Conservation (phyloP, 2,797 vertebrate species). For the Parotocinclus haroldoi region DNA sequence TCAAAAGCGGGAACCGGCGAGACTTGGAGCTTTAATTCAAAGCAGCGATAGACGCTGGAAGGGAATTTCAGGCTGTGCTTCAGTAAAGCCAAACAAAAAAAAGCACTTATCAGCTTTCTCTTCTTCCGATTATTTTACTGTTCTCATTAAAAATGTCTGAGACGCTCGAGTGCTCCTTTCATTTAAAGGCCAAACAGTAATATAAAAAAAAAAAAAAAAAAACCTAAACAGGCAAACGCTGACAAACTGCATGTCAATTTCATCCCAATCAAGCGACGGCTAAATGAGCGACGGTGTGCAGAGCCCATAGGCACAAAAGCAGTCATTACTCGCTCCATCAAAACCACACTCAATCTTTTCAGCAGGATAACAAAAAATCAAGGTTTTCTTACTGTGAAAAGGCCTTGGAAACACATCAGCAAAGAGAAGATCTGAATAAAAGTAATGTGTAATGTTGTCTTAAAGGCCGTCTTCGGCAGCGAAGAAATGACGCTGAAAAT, state of each 20-base stretch:
- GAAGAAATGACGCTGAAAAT: too few species aligned
- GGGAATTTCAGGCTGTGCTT: conserved; percentile 36
- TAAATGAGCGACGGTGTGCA: conserved; percentile 48
- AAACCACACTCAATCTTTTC: conserved; percentile 45
- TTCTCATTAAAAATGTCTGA: conserved; percentile 52
- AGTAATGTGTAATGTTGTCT: too few species aligned
- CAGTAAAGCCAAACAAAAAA: conserved; percentile 42
- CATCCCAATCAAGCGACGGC: conserved; percentile 69
- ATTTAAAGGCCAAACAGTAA: conserved; percentile 73
- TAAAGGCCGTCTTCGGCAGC: too few species aligned
- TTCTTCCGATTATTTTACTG: conserved; percentile 54
- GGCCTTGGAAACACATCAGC: too few species aligned
- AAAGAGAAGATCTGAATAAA: too few species aligned
- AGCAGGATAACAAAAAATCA: conserved; percentile 24
- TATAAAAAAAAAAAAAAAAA: too few species aligned
- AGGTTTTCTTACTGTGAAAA: background rate
- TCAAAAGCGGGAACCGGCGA: too few species aligned
- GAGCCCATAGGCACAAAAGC: conserved; percentile 52
- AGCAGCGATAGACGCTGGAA: conserved; percentile 8
- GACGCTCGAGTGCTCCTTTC: conserved; percentile 54
- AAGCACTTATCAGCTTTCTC: conserved; percentile 48
- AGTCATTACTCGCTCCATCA: conserved; percentile 47
- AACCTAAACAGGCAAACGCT: conserved; percentile 63
- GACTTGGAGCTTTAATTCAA: background rate
- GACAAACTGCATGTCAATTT: conserved; percentile 72